Percentiles rank a stretch among this genome's conserved stretches.
phyloP scores from a whole-genome alignment of 2,797 vertebrate genomes.

The Gymnocypris eckloni region DNA sequence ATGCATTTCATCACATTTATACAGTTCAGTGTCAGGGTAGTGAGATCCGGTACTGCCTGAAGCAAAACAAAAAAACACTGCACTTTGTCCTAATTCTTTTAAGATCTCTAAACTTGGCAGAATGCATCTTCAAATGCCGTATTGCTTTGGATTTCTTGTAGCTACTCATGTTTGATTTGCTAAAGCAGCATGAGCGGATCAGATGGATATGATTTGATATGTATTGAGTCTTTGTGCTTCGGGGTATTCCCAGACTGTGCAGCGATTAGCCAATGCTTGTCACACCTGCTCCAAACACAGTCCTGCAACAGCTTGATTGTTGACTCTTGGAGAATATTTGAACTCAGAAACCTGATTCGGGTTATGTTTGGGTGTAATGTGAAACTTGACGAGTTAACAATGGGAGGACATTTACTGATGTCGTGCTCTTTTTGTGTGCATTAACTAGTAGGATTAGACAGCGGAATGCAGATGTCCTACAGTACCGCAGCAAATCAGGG shows the following conservation, averaged over 20 bases:
- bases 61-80: slow-evolving; percentile 18
- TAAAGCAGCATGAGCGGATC: not conserved
- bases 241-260: slow-evolving; percentile 13
- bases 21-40: slow-evolving; percentile 6
- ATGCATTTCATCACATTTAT: slow-evolving; percentile 11
- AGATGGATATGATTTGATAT: slow-evolving; percentile 23
- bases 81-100: not conserved
- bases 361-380: slow-evolving; percentile 43
- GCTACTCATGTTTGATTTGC: not conserved
- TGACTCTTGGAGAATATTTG: slow-evolving; percentile 27
- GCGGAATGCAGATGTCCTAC: slow-evolving; percentile 7
- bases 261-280: slow-evolving; percentile 15
- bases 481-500: not conserved
- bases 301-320: slow-evolving; percentile 25
- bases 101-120: not conserved
- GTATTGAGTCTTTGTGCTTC: slow-evolving; percentile 11
- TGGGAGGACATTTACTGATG: slow-evolving; percentile 12
- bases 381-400: slow-evolving; percentile 35
- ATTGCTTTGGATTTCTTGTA: not conserved
- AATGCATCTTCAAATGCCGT: not conserved
- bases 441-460: slow-evolving; percentile 22
- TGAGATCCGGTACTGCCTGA: slow-evolving; percentile 13
- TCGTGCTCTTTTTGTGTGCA: slow-evolving; percentile 27
- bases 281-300: slow-evolving; percentile 26
- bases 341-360: slow-evolving; percentile 24